Evolutionary conservation across 2,113 vertebrate genomes (phyloP).

Genomic region (Pachycephala philippinensis): DNA sequence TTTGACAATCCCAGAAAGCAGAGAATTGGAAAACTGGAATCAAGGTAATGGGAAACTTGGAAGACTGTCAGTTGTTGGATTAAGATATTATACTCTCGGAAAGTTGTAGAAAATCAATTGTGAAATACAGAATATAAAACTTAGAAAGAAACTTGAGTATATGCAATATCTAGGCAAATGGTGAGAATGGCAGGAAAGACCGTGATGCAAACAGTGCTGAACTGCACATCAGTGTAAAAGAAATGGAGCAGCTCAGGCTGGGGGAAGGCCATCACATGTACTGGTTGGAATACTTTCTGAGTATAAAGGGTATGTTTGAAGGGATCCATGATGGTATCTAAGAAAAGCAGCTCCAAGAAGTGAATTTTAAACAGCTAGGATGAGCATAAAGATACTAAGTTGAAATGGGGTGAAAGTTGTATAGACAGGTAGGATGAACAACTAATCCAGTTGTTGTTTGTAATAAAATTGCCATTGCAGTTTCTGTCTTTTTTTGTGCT

Average conservation of each 20-base stretch:
- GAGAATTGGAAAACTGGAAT: not conserved
- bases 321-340: not conserved
- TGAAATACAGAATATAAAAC: not conserved
- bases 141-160: not conserved
- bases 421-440: not conserved
- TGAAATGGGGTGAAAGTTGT: not conserved
- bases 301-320: not conserved
- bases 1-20: not conserved
- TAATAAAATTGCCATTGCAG: slow-evolving; percentile 49
- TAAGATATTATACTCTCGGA: not conserved
- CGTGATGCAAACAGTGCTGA: not conserved
- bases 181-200: not conserved
- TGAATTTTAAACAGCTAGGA: not conserved
- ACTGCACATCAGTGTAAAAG: not conserved
- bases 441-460: not conserved
- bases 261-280: not conserved
- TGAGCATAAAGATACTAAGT: not conserved
- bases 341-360: not conserved
- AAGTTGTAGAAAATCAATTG: not conserved
- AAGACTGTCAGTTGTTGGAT: not conserved
- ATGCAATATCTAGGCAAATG: not conserved
- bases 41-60: not conserved
- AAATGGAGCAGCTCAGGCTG: not conserved
- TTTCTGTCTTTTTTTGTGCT: slow-evolving; percentile 52
- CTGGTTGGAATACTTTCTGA: not conserved